These are phyloP conservation scores for Apodemus sylvaticus DNA, from an alignment of 2,113 vertebrate genomes.

Conservation along the genomic window DNA sequence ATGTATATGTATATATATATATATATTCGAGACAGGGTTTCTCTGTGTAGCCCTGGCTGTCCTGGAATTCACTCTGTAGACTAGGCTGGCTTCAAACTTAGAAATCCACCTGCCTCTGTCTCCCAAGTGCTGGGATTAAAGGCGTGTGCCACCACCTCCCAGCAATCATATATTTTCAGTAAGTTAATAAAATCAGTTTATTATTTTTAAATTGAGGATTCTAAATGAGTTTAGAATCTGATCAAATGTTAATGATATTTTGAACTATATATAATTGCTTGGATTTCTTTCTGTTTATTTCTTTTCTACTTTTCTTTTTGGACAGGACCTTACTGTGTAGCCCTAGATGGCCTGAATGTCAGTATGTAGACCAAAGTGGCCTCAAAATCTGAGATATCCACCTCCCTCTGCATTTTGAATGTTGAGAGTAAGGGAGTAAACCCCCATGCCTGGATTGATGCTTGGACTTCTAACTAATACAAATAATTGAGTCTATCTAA, in stretches of 20 bases:
- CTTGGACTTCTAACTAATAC: neutral
- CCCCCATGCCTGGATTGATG: neutral
- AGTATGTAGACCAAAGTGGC: neutral
- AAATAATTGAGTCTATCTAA: neutral
- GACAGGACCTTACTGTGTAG: neutral
- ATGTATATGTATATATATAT: too few species aligned
- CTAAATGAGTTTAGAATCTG: neutral
- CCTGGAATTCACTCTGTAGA: too few species aligned
- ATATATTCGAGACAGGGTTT: too few species aligned
- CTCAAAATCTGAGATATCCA: neutral
- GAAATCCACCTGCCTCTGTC: too few species aligned
- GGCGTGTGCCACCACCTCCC: too few species aligned
- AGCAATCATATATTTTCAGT: neutral
- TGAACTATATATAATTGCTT: neutral
- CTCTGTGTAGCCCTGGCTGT: too few species aligned
- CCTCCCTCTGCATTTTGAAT: neutral
- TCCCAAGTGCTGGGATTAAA: too few species aligned
- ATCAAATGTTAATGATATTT: neutral
- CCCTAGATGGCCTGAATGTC: neutral
- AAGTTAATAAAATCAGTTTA: neutral
- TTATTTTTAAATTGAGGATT: neutral
- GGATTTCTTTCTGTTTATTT: neutral
- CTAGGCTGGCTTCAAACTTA: too few species aligned
- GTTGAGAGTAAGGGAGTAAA: neutral
- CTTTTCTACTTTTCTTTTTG: neutral